Evolutionary conservation across 2,113 vertebrate genomes (phyloP), one percentile per base, ranked within the genome.

Genomic region (Buteo buteo): DNA sequence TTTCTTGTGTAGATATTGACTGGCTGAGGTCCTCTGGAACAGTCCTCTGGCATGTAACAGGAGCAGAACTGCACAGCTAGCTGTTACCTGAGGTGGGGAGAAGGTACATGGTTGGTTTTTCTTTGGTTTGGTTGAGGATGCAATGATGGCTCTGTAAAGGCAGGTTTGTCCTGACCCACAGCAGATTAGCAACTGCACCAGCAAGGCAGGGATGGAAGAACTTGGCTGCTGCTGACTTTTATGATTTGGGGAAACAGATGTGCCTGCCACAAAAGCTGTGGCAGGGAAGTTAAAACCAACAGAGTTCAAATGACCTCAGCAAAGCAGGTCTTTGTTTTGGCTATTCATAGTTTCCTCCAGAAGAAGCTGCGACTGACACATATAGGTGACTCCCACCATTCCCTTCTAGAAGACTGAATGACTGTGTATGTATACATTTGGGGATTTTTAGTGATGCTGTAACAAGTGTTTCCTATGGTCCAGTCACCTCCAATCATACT

Each of bases 51-150:
- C 17, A 38, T 32, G 7, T 74, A n/a, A 59, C 8, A 40, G 61
- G 26, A 84, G 38, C 10, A 52, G 32, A 73, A 38, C 45, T 17
- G 7, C 11, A 40, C 16, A 61, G 7, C 19, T 24, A 66, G 7
- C 4, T 47, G 11, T 25, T 83, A 2, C 15, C 10, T 71, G 29
- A 52, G 9, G 4, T 6, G 2, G 4, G 10, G 4, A 62, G 20
- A n/a, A 58, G 8, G 16, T 25, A 18, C 25, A 9, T 0, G 0
- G n/a, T 50, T 82, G 11, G 0, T 57, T 61, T 14, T 3, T 34
- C 12, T 70, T 49, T 77, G 17, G 7, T 83, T 92, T 66, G 34
- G 3, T 20, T 81, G 36, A 47, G 7, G 52, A 45, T 16, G 50
- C 11, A 44, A 1, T 59, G 17, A 21, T 44, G 36, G 24, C 25